phyloP scores from a whole-genome alignment of 1,140 invertebrate species.

The Scaptomyza pallida region DNA sequence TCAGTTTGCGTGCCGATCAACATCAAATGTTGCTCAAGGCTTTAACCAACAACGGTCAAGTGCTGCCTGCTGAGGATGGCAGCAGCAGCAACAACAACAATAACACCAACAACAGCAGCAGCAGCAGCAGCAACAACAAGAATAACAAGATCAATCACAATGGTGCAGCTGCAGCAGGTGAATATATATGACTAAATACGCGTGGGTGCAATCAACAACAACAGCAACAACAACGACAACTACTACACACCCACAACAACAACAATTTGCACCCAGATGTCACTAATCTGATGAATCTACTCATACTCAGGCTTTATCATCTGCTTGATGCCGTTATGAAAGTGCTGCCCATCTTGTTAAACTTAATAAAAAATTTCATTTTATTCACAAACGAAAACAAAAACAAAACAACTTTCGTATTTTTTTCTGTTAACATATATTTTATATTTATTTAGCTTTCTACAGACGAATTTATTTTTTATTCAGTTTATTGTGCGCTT shows the following conservation, averaged over 20 bases:
- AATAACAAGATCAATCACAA: constrained; percentile 54
- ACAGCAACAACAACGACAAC: constrained; percentile 40
- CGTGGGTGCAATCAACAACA: constrained; percentile 58
- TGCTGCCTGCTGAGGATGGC: constrained; percentile 2
- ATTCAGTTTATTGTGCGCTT: constrained; percentile 37
- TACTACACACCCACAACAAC: constrained; percentile 34
- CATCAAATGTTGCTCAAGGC: constrained; percentile 38
- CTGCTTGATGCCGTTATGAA: constrained; percentile 52
- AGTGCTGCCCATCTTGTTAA: constrained; percentile 62
- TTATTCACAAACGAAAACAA: constrained; percentile 50
- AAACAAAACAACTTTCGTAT: constrained; percentile 44
- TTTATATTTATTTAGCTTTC: constrained; percentile 8
- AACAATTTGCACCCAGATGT: constrained; percentile 33
- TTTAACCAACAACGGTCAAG: constrained; percentile 10
- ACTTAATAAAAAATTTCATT: constrained; percentile 66
- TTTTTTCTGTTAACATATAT: constrained; percentile 24
- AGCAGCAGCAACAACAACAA: constrained; percentile 27
- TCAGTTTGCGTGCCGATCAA: constrained; percentile 58
- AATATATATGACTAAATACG: constrained; percentile 78
- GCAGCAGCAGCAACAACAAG: constrained; percentile 40
- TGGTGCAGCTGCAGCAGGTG: constrained; percentile 62
- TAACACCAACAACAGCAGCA: constrained; percentile 37
- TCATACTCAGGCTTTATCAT: constrained; percentile 16
- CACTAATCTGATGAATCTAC: constrained; percentile 2
- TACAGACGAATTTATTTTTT: constrained; percentile 29